Conservation (phyloP, 2,113 vertebrate genomes). For the Turnix velox region DNA sequence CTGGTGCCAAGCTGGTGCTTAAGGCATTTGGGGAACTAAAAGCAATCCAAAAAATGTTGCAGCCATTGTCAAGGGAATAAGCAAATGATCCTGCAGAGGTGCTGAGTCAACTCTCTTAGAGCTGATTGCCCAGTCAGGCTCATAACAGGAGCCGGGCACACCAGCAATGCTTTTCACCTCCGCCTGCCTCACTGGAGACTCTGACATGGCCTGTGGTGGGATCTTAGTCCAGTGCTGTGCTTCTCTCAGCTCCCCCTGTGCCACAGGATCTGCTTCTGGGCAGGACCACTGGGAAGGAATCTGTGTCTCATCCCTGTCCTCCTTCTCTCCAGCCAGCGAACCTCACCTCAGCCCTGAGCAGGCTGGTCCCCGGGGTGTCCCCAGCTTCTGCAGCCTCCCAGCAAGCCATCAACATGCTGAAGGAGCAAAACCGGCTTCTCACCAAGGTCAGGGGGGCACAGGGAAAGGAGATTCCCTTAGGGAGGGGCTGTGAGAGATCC, state of each 20-base stretch:
- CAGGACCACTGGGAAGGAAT: background rate
- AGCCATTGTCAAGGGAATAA: background rate
- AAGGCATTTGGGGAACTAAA: background rate
- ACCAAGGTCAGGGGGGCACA: constrained; percentile 77
- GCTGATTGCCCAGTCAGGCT: background rate
- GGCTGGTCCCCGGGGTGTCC: background rate
- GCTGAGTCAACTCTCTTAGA: background rate
- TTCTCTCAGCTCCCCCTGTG: background rate
- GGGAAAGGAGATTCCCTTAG: background rate
- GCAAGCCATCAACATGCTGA: constrained; percentile 88
- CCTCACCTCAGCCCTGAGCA: background rate
- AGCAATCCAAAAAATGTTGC: background rate
- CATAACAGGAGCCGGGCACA: background rate
- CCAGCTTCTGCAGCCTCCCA: constrained; percentile 64
- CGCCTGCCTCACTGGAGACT: background rate
- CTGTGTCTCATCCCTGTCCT: background rate
- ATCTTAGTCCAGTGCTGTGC: background rate
- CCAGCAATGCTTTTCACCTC: background rate
- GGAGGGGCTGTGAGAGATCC: background rate
- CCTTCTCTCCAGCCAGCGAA: constrained; percentile 62
- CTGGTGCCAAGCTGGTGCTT: background rate
- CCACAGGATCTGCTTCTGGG: background rate
- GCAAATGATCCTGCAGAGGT: background rate
- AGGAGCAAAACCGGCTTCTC: constrained; percentile 93
- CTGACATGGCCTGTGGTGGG: background rate